phyloP scores from a whole-genome alignment of 1,140 invertebrate genomes.

The Calephelis nemesis region DNA sequence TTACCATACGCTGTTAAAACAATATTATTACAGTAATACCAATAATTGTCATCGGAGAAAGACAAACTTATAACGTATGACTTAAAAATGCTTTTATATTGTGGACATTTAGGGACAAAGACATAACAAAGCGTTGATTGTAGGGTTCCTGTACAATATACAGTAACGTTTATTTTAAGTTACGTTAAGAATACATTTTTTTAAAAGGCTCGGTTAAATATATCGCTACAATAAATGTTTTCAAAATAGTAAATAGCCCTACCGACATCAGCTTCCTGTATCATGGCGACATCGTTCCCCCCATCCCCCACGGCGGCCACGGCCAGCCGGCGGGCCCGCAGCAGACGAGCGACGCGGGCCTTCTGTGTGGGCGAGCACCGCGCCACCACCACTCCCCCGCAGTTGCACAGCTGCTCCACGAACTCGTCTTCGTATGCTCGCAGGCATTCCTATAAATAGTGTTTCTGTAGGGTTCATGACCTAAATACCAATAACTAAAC shows the following conservation, averaged over 20 bases:
- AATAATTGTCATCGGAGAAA: too few species aligned
- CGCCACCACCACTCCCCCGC: conserved; percentile 97
- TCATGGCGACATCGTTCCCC: conserved; percentile 95
- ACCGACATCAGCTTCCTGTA: conserved; percentile 96
- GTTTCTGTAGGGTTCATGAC: not conserved
- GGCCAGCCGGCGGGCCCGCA: conserved; percentile 92
- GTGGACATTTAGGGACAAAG: too few species aligned
- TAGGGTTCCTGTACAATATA: too few species aligned
- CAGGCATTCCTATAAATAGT: conserved; percentile 84
- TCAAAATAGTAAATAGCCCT: conserved; percentile 11
- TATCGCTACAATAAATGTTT: not conserved
- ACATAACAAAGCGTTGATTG: too few species aligned
- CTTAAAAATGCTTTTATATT: too few species aligned
- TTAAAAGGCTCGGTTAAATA: too few species aligned
- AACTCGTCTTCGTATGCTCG: conserved; percentile 97
- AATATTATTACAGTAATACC: too few species aligned
- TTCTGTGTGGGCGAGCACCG: conserved; percentile 99
- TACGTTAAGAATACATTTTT: too few species aligned
- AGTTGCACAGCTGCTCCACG: conserved; percentile 94
- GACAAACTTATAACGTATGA: too few species aligned
- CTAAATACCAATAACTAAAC: too few species aligned
- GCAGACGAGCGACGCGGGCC: conserved; percentile 94
- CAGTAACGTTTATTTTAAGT: too few species aligned
- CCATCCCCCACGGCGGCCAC: conserved; percentile 92
- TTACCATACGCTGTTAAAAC: too few species aligned